Evolutionary conservation across 2,888 invertebrate species (phyloP).

Genomic region (Cephus pygmeus): DNA sequence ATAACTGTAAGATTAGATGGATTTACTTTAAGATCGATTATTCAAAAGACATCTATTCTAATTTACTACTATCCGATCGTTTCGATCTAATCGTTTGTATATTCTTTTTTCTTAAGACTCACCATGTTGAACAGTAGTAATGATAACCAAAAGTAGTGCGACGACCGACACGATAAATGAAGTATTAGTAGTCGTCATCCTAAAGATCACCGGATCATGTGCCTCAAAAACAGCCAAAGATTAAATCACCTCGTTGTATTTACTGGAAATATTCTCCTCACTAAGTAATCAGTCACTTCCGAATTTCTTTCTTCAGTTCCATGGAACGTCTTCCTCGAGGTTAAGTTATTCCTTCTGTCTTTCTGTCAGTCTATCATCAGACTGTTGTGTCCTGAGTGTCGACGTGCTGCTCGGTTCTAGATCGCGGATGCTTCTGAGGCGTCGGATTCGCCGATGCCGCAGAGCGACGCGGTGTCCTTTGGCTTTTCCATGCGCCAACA

Average conservation of each 20-base stretch:
- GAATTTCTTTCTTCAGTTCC: background rate
- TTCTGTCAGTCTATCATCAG: background rate
- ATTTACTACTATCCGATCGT: background rate
- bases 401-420: slow-evolving; percentile 37
- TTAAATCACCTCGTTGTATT: no score
- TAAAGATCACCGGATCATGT: slow-evolving; percentile 54
- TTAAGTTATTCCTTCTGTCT: background rate
- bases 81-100: no score
- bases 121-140: slow-evolving; percentile 48
- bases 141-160: slow-evolving; percentile 45
- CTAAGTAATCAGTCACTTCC: no score
- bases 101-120: slow-evolving; percentile 28
- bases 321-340: background rate
- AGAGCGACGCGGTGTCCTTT: slow-evolving; percentile 19
- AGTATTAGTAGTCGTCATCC: slow-evolving; percentile 36
- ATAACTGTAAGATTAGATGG: no score
- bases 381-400: background rate
- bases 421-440: slow-evolving; percentile 42
- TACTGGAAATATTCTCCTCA: background rate
- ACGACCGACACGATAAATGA: slow-evolving; percentile 40
- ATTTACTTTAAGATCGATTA: no score
- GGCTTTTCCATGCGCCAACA: slow-evolving; percentile 31
- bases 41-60: no score
- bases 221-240: slow-evolving; percentile 17
- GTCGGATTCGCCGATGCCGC: slow-evolving; percentile 1